Base-by-base conservation (phyloP, 1,140 invertebrate species). In the Probaryconus sp. region DNA sequence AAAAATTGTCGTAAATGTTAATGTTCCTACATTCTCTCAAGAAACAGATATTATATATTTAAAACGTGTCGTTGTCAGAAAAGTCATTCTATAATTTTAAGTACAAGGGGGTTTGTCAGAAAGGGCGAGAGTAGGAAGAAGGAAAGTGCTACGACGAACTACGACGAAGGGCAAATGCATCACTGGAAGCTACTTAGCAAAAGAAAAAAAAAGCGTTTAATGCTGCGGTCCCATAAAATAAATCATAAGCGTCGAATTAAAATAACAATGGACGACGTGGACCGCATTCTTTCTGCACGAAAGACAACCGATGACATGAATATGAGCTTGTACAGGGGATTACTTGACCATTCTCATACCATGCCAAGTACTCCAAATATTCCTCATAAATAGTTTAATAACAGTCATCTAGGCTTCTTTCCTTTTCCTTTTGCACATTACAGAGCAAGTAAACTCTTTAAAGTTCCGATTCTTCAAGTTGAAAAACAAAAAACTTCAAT, bases 171-270 rank as follows among this genome's bases (percentile, higher is more conserved):
- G 38, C 65, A 58, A 18, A 35, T 28, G 11, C 28, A 20, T 31
- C 53, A 18, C n/a, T 58, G 28, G 58, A 38, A 53, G 74, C 75
- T 79, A 79, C 78, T 79, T 81, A 81, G 74, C 69, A 45, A 42
- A 50, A 73, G 60, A 72, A 61, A 61, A 61, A 24, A 61, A 68
- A 76, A 79, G 74, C 79, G 76, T 83, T 81, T 83, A 76, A 83
- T 80, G 73, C 81, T 78, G 67, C 65, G 78, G 79, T 77, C 73
- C 80, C 78, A 80, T 80, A 79, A 83, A 82, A 84, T 84, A 84
- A 84, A 84, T 84, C 82, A 84, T 83, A 82, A 84, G 65, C 76
- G 63, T 47, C 65, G 73, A 55, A 78, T 84, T 84, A 82, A 37
- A 84, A 84, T 82, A 78, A 83, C 83, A 84, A 84, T 82, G 67